Evolutionary conservation across 1,140 invertebrate genomes (phyloP), one percentile per base, ranked within the genome.

Genomic region (Physella acuta): DNA sequence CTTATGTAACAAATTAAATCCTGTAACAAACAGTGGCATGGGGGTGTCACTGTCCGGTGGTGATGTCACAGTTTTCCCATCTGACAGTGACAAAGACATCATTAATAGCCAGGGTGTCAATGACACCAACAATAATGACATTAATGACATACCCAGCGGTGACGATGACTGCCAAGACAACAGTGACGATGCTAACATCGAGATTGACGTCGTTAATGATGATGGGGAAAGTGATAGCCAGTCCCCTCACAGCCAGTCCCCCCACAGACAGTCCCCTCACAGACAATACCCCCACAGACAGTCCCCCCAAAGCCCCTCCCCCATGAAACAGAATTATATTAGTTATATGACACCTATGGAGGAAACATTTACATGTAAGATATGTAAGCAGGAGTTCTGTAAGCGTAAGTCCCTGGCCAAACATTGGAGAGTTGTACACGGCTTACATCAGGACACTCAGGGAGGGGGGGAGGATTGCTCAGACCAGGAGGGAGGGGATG

Each of bases 381-480:
- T 79, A 14, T 79, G 78, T 68, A 68, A 70, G 20, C 74, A 76
- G 63, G 58, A 51, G 30, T 77, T 74, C 59, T 34, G 56, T 3
- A 72, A 75, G 55, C 68, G 69, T 33, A 71, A 71, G 44, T 55
- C 39, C 20, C 65, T 75, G 49, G 53, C 61, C 8, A 68, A 71
- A 8, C 73, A 75, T 53, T 37, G 36, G 55, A 39, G 39, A 34
- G 1, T 24, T n/a, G 37, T 30, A 3, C 65, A 68, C 33, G 65
- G 65, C 3, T 26, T 63, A 39, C 3, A 4, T 4, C 1, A 63
- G n/a, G 61, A 63, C 2, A 63, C 8, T 11, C 1, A 11, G 4
- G 20, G 5, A 31, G 11, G 49, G 31, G 17, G n/a, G 5, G 4
- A n/a, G n/a, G 44, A 14, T 14, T 14, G 44, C 11, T 11, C 44